Base-by-base conservation (phyloP, 2,797 vertebrate genomes). In the Muscicapa striata region DNA sequence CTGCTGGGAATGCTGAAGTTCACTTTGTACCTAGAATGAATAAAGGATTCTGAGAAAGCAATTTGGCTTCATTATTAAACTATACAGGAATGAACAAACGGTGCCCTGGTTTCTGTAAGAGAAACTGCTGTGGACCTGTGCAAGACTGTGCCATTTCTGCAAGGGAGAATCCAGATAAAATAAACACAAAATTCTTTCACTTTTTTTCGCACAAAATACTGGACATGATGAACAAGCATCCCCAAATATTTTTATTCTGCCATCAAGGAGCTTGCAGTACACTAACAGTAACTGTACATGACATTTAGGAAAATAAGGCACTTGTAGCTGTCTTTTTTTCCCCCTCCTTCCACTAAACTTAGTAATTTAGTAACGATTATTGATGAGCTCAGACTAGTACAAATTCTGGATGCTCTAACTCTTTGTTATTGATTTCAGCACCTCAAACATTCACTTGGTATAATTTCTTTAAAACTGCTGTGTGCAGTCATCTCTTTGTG, bases 1-100 rank as follows among this genome's bases (percentile, higher is more conserved):
- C 41, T 90, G 82, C 54, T 91, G 32, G 40, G 59, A 89, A 89
- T 54, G 54, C 11, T 82, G 93, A 72, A 72, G 76, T 72, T 88
- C 67, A 46, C 51, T 86, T 80, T 91, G 72, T 27, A 90, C 77
- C 62, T 94, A 72, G 82, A 96, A 94, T 49, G 67, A 83, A 84
- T 27, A 89, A 87, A 78, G 27, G n/a, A 55, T 79, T 94, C 90
- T 67, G 51, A 94, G 32, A 89, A 95, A 89, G 41, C 34, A 90
- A 41, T 62, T 69, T 77, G 45, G 41, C 40, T 80, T 85, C 19
- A 45, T 78, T 87, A 86, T 84, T 72, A 68, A 48, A 57, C 26
- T 85, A 2, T 3, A 57, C 19, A 4, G 6, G 46, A 89, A 78
- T 34, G 22, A 87, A 62, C 15, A 86, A 79, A 72, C 23, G 55